These are phyloP conservation scores for Peromyscus maniculatus DNA, from an alignment of 2,113 vertebrate species.

Conservation along the genomic window DNA sequence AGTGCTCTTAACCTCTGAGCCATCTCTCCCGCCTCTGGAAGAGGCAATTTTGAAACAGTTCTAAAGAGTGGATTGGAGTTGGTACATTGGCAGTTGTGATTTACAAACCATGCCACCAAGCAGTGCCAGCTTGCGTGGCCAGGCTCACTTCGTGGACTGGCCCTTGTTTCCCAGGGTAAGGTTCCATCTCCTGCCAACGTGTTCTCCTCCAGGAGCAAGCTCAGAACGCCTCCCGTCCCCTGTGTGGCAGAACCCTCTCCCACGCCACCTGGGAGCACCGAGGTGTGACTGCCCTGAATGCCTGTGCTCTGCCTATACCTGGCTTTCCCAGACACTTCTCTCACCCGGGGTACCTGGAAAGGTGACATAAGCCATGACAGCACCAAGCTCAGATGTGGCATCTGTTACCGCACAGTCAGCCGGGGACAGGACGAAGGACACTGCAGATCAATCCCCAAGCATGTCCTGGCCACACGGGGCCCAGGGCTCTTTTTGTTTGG, in stretches of 20 bases:
- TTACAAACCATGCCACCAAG: not conserved
- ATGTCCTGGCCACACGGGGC: not conserved
- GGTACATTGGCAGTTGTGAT: not conserved
- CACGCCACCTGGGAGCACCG: not conserved
- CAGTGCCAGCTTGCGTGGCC: not conserved
- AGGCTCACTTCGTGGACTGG: not conserved
- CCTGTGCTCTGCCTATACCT: no score
- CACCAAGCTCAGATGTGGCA: not conserved
- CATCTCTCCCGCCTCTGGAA: not conserved
- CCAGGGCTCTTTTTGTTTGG: not conserved
- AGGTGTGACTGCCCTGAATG: not conserved
- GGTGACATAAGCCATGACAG: not conserved
- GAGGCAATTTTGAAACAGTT: not conserved
- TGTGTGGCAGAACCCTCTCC: not conserved
- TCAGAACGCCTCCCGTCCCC: not conserved
- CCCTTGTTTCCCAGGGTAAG: not conserved
- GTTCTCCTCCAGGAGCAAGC: not conserved
- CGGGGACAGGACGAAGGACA: not conserved
- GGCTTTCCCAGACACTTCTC: not conserved
- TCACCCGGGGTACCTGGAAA: not conserved
- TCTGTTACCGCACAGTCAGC: not conserved
- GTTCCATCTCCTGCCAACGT: not conserved
- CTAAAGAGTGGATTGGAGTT: not conserved
- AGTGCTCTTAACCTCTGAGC: no score
- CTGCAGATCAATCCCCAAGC: not conserved